phyloP scores from a whole-genome alignment of 2,113 vertebrate genomes.

The Psettodes erumei region DNA sequence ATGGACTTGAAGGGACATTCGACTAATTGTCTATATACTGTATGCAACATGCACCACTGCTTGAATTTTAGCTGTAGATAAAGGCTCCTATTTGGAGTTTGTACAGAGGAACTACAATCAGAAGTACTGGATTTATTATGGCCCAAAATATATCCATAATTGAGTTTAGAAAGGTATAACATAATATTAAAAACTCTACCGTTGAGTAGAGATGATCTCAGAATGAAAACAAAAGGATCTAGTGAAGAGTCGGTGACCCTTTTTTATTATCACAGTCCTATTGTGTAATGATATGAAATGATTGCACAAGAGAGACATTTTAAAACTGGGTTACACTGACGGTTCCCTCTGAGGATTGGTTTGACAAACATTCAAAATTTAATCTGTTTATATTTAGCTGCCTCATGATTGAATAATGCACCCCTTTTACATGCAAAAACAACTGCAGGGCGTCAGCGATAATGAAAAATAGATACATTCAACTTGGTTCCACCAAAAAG shows the following conservation, averaged over 20 bases:
- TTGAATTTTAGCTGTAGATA: neutral
- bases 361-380: conserved; percentile 81
- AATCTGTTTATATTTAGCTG: conserved; percentile 84
- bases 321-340: conserved; percentile 79
- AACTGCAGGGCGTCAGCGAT: conserved; percentile 74
- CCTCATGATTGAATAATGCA: conserved; percentile 80
- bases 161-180: neutral
- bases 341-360: conserved; percentile 73
- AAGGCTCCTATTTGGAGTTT: neutral
- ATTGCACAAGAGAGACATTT: conserved; percentile 64
- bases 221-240: conserved; percentile 47
- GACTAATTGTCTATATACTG: neutral
- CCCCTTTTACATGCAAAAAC: conserved; percentile 73
- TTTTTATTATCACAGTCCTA: conserved; percentile 46
- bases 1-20: neutral
- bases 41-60: neutral
- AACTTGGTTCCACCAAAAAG: conserved; percentile 54
- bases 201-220: conserved; percentile 30
- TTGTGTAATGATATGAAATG: conserved; percentile 72
- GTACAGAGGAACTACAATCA: neutral
- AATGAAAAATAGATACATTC: conserved; percentile 73
- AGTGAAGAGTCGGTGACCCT: conserved; percentile 41
- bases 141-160: neutral
- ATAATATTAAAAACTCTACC: conserved; percentile 20
- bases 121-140: neutral